Conservation (phyloP, 2,888 invertebrate species). For the Spialia ferax region DNA sequence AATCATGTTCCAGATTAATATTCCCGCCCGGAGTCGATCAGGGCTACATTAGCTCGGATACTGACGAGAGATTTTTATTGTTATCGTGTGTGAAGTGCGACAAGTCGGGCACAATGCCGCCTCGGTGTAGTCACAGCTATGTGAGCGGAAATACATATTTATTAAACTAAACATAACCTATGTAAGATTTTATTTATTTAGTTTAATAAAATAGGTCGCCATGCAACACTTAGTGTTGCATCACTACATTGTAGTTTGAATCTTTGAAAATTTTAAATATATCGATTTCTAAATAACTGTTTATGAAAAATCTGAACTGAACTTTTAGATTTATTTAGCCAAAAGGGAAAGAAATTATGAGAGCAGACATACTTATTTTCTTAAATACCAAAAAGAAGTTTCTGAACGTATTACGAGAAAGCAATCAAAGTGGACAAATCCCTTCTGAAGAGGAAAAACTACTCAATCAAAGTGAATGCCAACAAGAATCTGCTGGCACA, state of each 20-base stretch:
- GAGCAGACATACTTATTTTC: conserved; percentile 6
- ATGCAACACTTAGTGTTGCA: too few relatives aligned
- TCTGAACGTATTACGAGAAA: conserved; percentile 47
- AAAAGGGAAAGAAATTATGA: not conserved
- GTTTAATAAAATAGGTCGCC: too few relatives aligned
- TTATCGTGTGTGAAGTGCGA: not conserved
- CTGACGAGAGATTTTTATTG: conserved; percentile 25
- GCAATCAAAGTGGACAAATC: conserved; percentile 50
- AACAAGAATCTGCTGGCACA: conserved; percentile 52
- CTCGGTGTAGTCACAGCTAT: too few relatives aligned
- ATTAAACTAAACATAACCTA: too few relatives aligned
- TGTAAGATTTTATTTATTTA: too few relatives aligned
- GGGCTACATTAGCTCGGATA: conserved; percentile 24
- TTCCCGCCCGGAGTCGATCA: conserved; percentile 39
- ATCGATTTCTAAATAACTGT: too few relatives aligned
- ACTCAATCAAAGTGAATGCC: conserved; percentile 54
- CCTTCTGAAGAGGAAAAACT: conserved; percentile 53
- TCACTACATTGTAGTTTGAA: too few relatives aligned
- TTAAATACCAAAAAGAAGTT: conserved; percentile 27
- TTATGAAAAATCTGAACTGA: too few relatives aligned
- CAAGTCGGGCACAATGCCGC: not conserved
- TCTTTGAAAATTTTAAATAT: too few relatives aligned
- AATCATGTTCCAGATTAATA: conserved; percentile 47
- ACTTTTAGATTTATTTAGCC: too few relatives aligned
- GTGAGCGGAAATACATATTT: too few relatives aligned